Conservation (phyloP, 2,888 invertebrate species). For the Empis livida region DNA sequence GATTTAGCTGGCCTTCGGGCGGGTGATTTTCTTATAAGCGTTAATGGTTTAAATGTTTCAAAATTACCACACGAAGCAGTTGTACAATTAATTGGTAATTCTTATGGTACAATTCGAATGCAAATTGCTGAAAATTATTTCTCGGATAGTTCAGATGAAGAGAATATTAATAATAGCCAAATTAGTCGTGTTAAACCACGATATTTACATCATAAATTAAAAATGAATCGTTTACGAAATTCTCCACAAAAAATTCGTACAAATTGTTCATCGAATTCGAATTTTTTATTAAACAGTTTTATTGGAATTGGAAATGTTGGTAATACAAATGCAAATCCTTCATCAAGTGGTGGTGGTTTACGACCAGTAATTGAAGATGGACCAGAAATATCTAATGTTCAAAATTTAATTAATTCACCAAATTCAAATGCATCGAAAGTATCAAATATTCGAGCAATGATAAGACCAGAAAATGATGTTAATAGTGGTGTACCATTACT, state of each 20-base stretch:
- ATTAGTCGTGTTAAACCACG: slow-evolving; percentile 28
- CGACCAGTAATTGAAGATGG: slow-evolving; percentile 27
- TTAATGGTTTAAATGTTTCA: slow-evolving; percentile 85
- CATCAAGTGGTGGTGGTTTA: not conserved
- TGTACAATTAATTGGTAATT: slow-evolving; percentile 77
- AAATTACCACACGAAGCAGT: slow-evolving; percentile 88
- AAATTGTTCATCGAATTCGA: slow-evolving; percentile 18
- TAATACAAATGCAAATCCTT: too few species aligned
- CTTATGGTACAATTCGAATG: slow-evolving; percentile 67
- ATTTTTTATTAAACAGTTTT: not conserved
- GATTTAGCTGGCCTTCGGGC: slow-evolving; percentile 65
- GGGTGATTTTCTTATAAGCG: slow-evolving; percentile 84
- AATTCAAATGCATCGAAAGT: slow-evolving; percentile 27
- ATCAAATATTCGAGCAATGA: slow-evolving; percentile 36
- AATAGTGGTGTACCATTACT: slow-evolving; percentile 15
- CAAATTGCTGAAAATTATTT: slow-evolving; percentile 80
- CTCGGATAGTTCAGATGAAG: slow-evolving; percentile 74
- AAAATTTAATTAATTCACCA: slow-evolving; percentile 20
- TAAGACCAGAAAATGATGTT: slow-evolving; percentile 10
- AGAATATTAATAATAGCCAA: slow-evolving; percentile 40
- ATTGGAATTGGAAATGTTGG: too few species aligned
- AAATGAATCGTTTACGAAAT: slow-evolving; percentile 42
- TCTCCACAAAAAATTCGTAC: slow-evolving; percentile 37
- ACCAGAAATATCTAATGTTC: slow-evolving; percentile 12
- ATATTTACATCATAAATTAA: slow-evolving; percentile 42